Percentiles rank a stretch among this genome's conserved stretches.
phyloP scores from a whole-genome alignment of 1,140 invertebrate genomes.

The Meloidogyne chitwoodi region DNA sequence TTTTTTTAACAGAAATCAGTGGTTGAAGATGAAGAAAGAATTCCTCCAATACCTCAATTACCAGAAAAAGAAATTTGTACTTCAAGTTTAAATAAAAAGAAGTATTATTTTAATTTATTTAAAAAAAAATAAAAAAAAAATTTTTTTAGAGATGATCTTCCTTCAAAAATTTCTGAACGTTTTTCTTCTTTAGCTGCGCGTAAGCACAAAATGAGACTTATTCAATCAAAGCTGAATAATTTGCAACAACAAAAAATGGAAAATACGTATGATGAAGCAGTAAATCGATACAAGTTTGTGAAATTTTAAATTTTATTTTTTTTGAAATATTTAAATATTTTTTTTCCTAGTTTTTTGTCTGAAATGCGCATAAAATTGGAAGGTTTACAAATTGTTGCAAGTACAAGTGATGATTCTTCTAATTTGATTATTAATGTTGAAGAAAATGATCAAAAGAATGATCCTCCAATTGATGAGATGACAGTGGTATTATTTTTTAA shows the following conservation, averaged over 20 bases:
- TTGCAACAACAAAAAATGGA: constrained; percentile 30
- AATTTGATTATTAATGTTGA: too few species aligned
- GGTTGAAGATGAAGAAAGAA: constrained; percentile 9
- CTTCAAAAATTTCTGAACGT: constrained; percentile 28
- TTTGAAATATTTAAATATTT: constrained; percentile 1
- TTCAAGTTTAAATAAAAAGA: background rate
- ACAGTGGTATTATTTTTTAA: too few species aligned
- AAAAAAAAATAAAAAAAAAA: background rate
- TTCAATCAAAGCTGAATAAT: constrained; percentile 17
- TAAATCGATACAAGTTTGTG: constrained; percentile 25
- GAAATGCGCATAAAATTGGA: constrained; percentile 33
- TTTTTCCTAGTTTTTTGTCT: constrained; percentile 13
- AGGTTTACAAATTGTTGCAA: constrained; percentile 3
- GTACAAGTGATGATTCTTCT: background rate
- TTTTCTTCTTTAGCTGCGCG: constrained; percentile 30
- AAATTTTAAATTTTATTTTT: background rate
- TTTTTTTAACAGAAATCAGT: background rate
- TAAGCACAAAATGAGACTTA: constrained; percentile 30
- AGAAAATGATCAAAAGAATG: background rate
- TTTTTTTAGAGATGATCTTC: constrained; percentile 27
- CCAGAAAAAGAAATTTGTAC: background rate
- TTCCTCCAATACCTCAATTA: constrained; percentile 8
- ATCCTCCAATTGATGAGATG: background rate
- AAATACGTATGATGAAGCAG: constrained; percentile 18
- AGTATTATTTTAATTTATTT: constrained; percentile 14